Base-by-base conservation (phyloP, 2,113 vertebrate species). In the Labeo catla region DNA sequence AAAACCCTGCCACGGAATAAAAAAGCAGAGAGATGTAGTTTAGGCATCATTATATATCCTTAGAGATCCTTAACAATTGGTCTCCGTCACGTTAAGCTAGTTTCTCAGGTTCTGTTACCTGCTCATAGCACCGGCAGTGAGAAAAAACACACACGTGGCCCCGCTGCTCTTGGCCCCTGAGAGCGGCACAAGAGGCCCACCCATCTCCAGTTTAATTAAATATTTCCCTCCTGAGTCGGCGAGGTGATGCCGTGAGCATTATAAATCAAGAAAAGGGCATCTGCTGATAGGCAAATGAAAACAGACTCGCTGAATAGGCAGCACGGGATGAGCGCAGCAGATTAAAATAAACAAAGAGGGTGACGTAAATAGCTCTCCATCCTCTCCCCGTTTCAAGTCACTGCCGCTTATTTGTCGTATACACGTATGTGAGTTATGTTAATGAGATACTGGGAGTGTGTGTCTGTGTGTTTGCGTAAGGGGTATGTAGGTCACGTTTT, bases 211-310 rank as follows among this genome's bases (percentile, higher is more conserved):
- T 83, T 87, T 89, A 87, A 89, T 89, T 84, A 87, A 87, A 89
- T 76, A 86, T 68, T 80, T 87, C 80, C 68, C 84, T 66, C 63
- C 85, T 36, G 77, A 89, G 78, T 21, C 8, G 76, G 36, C 59
- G 85, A 83, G 74, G 70, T 72, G 80, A 84, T 83, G 83, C 72
- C 52, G 74, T 61, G 74, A 80, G 87, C 72, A 83, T 47, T 85
- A 90, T 88, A 90, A 87, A 85, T 90, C 89, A 90, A 88, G 87
- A 15, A 88, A 90, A 90, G 89, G 89, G 87, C 89, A 90, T 88
- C 87, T 90, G 82, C 85, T 87, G 87, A 88, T 88, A 88, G 21
- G 49, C 57, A 28, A 85, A 78, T 84, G 85, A 84, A 90, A 77
- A 77, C 50, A 70, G 54, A 61, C 76, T 78, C 65, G 72, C 52